Evolutionary conservation across 1,140 invertebrate species (phyloP), one percentile per base, ranked within the genome.

Genomic region (Sycobia sp.): DNA sequence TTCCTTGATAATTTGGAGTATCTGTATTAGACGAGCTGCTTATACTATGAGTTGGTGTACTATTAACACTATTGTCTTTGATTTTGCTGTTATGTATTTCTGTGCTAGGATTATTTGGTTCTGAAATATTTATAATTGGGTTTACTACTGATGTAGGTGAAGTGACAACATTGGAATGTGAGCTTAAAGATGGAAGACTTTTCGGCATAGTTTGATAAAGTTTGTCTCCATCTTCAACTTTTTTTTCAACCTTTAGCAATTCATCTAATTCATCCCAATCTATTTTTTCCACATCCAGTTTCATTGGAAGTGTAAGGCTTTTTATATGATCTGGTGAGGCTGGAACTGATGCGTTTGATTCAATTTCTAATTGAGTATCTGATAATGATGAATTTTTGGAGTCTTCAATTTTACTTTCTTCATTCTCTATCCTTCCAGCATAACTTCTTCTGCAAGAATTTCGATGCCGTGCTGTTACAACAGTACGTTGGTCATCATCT

Each of bases 401-500:
- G 16, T 66, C 69, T 46, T 75, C 71, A 9, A 62, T 46, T 55
- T 78, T 76, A 49, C 2, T 13, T 44, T 76, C 71, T 46, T 77
- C 75, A 36, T 73, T 69, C 25, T 73, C 69, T 16, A 71, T 49
- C 61, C 75, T 74, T 71, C 77, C 56, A 5, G 39, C 18, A 46
- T 56, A 62, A 44, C 80, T 82, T 67, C 68, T 78, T 51, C 88
- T 82, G 51, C 84, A 88, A 0, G 88, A 90, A 76, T 90, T 90
- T 64, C 88, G 80, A 70, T 90, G 88, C 41, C 88, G 80, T 14
- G 90, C 86, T 16, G 86, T 88, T 9, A 90, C 86, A 34, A 91
- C 87, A 3, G 88, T 90, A 44, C 90, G 80, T 67, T 93, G 89
- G 80, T 94, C 91, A 76, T 93, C 91, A 76, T 93, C 91, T 79